Percentiles rank a stretch among this genome's conserved stretches.
Conservation (phyloP, 2,797 vertebrate species). For the Margarornis squamiger region DNA sequence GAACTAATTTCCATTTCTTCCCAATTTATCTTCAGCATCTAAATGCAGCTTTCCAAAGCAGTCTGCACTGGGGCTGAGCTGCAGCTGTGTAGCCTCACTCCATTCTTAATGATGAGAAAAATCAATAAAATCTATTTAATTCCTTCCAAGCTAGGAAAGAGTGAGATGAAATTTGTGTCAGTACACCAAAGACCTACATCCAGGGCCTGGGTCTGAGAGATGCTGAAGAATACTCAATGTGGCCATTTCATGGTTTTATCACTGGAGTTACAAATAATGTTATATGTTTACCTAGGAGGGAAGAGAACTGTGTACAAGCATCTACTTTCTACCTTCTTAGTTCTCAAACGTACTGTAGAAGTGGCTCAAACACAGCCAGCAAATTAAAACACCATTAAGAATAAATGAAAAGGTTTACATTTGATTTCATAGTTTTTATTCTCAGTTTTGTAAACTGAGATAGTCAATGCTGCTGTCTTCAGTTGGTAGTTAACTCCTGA, state of each 20-base stretch:
- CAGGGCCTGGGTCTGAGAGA: background rate
- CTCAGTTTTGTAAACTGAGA: background rate
- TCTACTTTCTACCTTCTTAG: background rate
- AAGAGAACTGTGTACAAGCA: background rate
- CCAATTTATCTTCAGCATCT: background rate
- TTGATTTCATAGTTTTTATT: background rate
- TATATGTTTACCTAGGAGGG: background rate
- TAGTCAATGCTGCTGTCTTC: background rate
- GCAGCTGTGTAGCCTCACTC: background rate
- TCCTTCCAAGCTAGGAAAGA: background rate
- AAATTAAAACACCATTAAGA: background rate
- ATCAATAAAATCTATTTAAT: background rate
- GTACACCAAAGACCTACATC: background rate
- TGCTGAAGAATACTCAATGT: background rate
- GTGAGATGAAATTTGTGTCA: background rate
- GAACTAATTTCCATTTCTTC: background rate
- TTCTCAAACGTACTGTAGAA: background rate
- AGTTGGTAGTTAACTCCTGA: background rate
- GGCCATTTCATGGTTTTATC: background rate
- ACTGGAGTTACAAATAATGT: background rate
- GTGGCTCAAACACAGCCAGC: background rate
- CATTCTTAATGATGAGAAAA: background rate
- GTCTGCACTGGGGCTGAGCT: background rate
- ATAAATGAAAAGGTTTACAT: background rate
- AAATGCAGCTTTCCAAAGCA: background rate